phyloP scores from a whole-genome alignment of 64 coral and sea anemone species.

The Pocillopora damicornis region DNA sequence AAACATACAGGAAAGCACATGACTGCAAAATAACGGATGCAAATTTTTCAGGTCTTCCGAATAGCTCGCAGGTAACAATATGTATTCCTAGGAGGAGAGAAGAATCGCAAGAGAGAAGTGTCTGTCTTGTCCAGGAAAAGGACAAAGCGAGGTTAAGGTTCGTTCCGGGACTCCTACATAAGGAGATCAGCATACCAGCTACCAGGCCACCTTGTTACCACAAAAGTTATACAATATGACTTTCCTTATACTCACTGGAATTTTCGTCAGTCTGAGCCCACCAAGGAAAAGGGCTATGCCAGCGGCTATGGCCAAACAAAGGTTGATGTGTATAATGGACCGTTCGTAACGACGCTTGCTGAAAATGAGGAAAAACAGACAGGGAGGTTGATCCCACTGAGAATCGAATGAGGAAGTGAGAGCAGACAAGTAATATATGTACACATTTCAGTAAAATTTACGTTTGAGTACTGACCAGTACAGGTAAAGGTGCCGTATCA shows the following conservation, averaged over 20 bases:
- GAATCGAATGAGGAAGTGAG: not conserved
- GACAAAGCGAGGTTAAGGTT: no score
- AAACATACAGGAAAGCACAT: no score
- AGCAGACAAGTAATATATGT: not conserved
- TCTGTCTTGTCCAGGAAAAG: no score
- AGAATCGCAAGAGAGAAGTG: no score
- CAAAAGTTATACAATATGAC: no score
- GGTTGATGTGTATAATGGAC: conserved; percentile 78
- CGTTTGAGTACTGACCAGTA: conserved; percentile 46
- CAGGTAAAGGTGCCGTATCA: conserved; percentile 59
- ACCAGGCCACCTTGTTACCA: no score
- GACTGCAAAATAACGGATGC: no score
- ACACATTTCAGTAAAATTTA: not conserved
- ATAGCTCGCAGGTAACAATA: no score
- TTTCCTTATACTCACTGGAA: conserved; percentile 33
- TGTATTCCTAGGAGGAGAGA: no score
- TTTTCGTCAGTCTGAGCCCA: conserved; percentile 65
- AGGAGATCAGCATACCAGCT: no score
- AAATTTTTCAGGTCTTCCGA: no score
- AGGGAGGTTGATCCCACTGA: not conserved
- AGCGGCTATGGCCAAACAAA: conserved; percentile 75
- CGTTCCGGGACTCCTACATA: no score
- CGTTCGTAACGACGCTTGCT: conserved; percentile 80
- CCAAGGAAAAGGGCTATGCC: conserved; percentile 75
- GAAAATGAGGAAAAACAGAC: not conserved